These are phyloP conservation scores for Syngnathus rostellatus DNA, from an alignment of 2,797 vertebrate genomes.

Conservation along the genomic window DNA sequence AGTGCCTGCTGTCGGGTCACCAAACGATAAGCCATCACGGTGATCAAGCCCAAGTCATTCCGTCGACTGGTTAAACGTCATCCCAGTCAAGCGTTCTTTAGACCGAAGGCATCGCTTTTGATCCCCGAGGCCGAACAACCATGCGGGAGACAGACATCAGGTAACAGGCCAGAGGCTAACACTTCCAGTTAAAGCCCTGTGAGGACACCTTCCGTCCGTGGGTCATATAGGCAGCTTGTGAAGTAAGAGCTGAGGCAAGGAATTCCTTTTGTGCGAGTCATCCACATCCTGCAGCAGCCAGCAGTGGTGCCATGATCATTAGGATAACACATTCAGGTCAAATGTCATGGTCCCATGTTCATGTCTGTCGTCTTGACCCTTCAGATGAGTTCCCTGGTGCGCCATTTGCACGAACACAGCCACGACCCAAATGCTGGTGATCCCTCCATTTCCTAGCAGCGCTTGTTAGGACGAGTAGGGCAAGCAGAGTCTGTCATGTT, in stretches of 20 bases:
- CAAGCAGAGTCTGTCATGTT: constrained; percentile 54
- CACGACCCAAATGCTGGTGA: constrained; percentile 13
- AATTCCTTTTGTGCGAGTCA: constrained; percentile 50
- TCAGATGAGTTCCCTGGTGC: constrained; percentile 11
- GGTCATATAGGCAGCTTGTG: constrained; percentile 23
- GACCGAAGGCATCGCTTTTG: constrained; percentile 29
- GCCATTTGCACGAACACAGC: neutral
- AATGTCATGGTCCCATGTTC: constrained; percentile 20
- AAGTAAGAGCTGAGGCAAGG: constrained; percentile 43
- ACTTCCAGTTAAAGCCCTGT: neutral
- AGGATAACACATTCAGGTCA: constrained; percentile 48
- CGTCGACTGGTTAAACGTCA: constrained; percentile 38
- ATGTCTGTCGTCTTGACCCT: constrained; percentile 8
- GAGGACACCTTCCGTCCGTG: neutral
- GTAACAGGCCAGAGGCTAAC: neutral
- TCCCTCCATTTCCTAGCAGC: constrained; percentile 27
- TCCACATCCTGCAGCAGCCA: constrained; percentile 20
- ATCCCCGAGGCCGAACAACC: constrained; percentile 26
- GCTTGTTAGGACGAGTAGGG: constrained; percentile 43
- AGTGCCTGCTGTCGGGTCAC: constrained; percentile 58
- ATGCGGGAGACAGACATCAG: neutral
- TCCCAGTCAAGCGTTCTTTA: constrained; percentile 24
- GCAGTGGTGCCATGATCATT: constrained; percentile 38
- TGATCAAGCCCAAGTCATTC: constrained; percentile 46
- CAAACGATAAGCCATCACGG: constrained; percentile 57